Evolutionary conservation across 2,797 vertebrate species (phyloP).

Genomic region (Sebastes cheni): DNA sequence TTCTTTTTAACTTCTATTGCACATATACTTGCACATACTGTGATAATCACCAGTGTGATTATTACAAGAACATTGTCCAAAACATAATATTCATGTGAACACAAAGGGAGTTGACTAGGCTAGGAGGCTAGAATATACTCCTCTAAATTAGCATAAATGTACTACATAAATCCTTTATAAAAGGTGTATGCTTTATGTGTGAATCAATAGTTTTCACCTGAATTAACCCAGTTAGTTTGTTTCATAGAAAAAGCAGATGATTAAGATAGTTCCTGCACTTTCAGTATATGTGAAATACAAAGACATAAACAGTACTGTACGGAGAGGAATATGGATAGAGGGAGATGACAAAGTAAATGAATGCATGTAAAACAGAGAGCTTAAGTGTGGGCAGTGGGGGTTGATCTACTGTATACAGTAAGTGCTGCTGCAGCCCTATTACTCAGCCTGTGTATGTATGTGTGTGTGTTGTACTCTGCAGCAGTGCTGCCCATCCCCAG

Average conservation of each 20-base stretch:
- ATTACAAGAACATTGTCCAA: not conserved
- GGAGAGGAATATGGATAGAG: not conserved
- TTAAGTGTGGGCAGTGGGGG: constrained; percentile 9
- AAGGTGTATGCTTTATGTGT: not conserved
- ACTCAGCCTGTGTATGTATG: constrained; percentile 19
- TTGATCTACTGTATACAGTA: constrained; percentile 8
- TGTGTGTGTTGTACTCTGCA: constrained; percentile 32
- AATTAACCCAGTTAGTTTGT: not conserved
- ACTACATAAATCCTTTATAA: not conserved
- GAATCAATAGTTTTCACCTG: not conserved
- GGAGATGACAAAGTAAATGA: constrained; percentile 15
- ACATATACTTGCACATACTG: not conserved
- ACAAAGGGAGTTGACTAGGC: not conserved
- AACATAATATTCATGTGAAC: not conserved
- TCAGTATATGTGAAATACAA: not conserved
- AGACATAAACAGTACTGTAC: not conserved
- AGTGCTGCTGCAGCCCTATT: constrained; percentile 51
- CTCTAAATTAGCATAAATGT: not conserved
- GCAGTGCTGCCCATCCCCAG: constrained; percentile 22
- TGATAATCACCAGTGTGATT: not conserved
- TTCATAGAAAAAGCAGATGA: not conserved
- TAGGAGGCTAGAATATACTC: not conserved
- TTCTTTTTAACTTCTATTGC: not conserved
- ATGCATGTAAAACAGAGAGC: constrained; percentile 16
- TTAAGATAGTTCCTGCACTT: not conserved